Base-by-base conservation (phyloP, 2,797 vertebrate species). In the Pelochelys cantorii region DNA sequence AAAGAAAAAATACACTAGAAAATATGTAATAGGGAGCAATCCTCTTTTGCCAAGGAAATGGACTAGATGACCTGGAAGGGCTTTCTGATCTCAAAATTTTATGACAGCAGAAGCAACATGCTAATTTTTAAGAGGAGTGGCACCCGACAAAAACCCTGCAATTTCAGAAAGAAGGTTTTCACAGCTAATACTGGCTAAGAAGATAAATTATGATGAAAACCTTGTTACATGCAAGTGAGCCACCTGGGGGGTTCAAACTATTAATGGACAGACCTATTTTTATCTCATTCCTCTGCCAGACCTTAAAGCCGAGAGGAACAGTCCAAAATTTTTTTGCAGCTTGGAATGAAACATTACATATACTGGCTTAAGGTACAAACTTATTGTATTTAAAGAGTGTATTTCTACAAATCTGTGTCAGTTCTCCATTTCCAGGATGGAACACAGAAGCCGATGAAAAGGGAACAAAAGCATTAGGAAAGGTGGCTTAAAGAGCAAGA, bases 161-260 rank as follows among this genome's bases (percentile, higher is more conserved):
- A 90, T 31, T 87, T 92, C 60, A 89, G 92, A 95, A 94, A 91
- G 83, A 8, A 0, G 85, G 7, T 31, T 96, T 95, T 95, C 83
- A 95, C 83, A 0, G 0, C 86, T 94, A 94, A 94, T 86, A 94
- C 4, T 93, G 5, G 54, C 88, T 79, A 78, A 89, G 91, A 14
- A 0, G 84, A 93, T 83, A 90, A 96, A 94, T 81, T 87, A 90
- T 11, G 48, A 56, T 93, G 71, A 86, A 96, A 95, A 93, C 86
- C 89, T 86, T 59, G 90, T 90, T 94, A 95, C 83, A 90, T 37
- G 68, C 90, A 86, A 95, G 92, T 81, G 85, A 94, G 89, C 81
- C 92, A 95, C 92, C 95, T 87, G 71, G 89, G 20, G 93, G 90
- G 84, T 86, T 95, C 79, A 81, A 88, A 81, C 54, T 59, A 31